These are phyloP conservation scores for Hyperopisus bebe DNA, from an alignment of 2,113 vertebrate genomes.

Conservation along the genomic window DNA sequence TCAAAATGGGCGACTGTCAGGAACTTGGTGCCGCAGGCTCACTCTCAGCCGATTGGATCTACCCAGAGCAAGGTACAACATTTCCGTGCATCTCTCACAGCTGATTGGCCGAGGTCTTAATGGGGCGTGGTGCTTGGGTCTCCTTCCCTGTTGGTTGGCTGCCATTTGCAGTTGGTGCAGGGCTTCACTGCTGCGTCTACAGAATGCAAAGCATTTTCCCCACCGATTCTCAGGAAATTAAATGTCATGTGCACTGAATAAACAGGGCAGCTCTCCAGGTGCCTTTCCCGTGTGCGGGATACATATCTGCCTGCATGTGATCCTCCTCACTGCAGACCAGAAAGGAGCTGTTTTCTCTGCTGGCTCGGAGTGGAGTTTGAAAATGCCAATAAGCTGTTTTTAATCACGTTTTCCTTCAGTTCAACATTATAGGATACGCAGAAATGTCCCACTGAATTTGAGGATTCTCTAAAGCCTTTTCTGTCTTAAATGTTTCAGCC, in stretches of 20 bases:
- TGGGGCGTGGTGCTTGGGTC: not conserved
- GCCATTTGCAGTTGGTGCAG: not conserved
- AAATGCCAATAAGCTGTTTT: not conserved
- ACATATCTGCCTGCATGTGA: not conserved
- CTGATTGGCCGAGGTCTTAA: not conserved
- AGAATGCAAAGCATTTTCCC: not conserved
- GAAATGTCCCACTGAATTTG: not conserved
- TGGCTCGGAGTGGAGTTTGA: not conserved
- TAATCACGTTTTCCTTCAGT: not conserved
- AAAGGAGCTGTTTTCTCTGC: not conserved
- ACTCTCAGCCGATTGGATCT: not conserved
- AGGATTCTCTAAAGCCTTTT: not conserved
- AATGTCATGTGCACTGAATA: not conserved
- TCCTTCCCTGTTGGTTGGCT: not conserved
- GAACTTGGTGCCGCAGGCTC: not conserved
- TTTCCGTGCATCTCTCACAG: not conserved
- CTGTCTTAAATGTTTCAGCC: not conserved
- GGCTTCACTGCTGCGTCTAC: not conserved
- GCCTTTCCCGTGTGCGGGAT: not conserved
- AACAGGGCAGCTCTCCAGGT: not conserved
- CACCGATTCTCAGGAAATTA: not conserved
- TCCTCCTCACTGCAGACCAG: not conserved
- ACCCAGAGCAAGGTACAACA: not conserved
- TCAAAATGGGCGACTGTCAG: not conserved
- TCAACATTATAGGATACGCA: not conserved